Evolutionary conservation across 2,797 vertebrate genomes (phyloP).

Genomic region (Hyperoplus immaculatus): DNA sequence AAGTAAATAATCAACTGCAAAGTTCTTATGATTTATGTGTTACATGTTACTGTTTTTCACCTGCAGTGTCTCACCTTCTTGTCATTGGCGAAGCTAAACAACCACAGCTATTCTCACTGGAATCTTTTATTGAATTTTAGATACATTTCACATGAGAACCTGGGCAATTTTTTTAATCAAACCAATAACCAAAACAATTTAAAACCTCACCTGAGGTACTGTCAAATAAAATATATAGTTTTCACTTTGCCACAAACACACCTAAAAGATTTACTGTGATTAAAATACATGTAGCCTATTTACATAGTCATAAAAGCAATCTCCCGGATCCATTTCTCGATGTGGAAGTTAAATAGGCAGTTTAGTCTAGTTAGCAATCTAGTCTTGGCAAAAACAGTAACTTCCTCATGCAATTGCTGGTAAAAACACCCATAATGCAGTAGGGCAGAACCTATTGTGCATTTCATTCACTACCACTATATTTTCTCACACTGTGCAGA

Average conservation of each 20-base stretch:
- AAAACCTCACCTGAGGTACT: neutral
- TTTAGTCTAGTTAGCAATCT: neutral
- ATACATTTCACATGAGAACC: conserved; percentile 22
- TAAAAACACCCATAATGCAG: neutral
- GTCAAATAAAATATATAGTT: neutral
- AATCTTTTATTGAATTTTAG: conserved; percentile 63
- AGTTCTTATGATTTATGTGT: too few species aligned
- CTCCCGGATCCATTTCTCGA: conserved; percentile 33
- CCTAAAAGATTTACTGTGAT: neutral
- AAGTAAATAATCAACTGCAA: too few species aligned
- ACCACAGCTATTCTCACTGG: conserved; percentile 24
- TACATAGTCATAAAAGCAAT: conserved; percentile 1
- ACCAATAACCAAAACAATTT: conserved; percentile 20
- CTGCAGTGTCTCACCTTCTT: neutral
- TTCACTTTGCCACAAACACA: neutral
- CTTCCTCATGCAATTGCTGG: neutral
- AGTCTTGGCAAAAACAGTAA: neutral
- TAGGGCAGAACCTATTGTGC: neutral
- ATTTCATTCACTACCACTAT: neutral
- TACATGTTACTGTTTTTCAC: too few species aligned
- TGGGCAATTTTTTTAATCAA: neutral
- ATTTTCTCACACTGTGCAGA: neutral
- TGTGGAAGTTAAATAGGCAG: conserved; percentile 22
- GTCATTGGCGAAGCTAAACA: conserved; percentile 27
- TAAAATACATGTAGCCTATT: conserved; percentile 4